Evolutionary conservation across 2,113 vertebrate genomes (phyloP), one percentile per base, ranked within the genome.

Genomic region (Ophthalmolycus amberensis): DNA sequence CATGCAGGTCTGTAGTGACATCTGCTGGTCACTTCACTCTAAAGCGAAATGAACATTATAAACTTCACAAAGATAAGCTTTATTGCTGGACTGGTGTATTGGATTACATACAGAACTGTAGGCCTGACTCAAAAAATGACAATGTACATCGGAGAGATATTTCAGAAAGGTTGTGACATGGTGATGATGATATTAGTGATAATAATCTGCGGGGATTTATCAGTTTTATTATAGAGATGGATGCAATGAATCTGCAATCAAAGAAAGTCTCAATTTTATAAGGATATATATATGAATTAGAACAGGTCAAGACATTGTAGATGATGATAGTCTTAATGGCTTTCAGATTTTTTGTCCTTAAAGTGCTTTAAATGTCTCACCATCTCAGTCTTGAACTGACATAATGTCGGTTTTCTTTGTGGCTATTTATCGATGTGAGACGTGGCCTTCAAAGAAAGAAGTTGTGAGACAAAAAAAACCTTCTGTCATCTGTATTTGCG

Each of bases 11-110:
- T 86, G 6, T 10, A 73, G 82, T 38, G 88, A 75, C 90, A 88
- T 69, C 89, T 91, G 81, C 68, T 87, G 89, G 84, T 71, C 48
- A 38, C 8, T 65, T 74, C 15, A 40, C 1, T 29, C 29, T 29
- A 29, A 29, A 29, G 29, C 32, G 66, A 71, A 59, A n/a, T 10
- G 2, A 18, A 50, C 11, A 16, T 50, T 15, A 70, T 76, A 22
- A 82, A 48, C 22, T 11, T 82, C 54, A 54, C 20, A 63, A 76
- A 66, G 59, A 71, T 71, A 58, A 65, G 27, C 9, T 83, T 71
- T 71, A 77, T 64, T 70, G 8, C 25, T 37, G 12, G 5, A n/a
- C 44, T 65, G 25, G 29, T 62, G 8, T 15, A 16, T 34, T 42
- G 29, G 9, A 54, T 56, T 75, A 27, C 11, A 40, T 29, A 20